These are phyloP conservation scores for Graptemys geographica DNA, from an alignment of 2,797 vertebrate species.

Conservation along the genomic window DNA sequence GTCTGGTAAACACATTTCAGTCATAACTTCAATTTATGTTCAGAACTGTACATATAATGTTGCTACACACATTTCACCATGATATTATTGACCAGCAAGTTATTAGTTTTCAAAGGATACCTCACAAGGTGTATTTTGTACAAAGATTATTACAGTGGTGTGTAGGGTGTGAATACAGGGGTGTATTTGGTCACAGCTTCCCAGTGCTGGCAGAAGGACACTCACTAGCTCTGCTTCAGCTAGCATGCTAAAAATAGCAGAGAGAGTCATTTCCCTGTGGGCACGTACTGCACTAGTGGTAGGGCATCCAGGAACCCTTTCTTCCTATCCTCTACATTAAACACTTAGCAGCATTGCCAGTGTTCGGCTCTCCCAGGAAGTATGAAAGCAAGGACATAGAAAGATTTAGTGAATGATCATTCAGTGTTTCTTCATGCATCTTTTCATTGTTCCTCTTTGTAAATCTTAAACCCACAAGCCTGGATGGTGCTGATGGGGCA, in stretches of 20 bases:
- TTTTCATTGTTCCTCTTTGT: not conserved
- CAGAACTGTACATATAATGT: not conserved
- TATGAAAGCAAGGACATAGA: not conserved
- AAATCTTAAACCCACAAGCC: accelerated
- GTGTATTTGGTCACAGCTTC: not conserved
- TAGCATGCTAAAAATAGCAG: not conserved
- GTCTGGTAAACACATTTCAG: not conserved
- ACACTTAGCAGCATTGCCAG: not conserved
- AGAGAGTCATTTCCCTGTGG: too few relatives aligned
- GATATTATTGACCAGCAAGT: not conserved
- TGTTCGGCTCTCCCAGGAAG: not conserved
- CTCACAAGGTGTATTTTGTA: not conserved
- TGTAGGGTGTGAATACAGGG: not conserved
- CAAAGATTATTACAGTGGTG: not conserved
- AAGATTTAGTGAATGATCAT: not conserved
- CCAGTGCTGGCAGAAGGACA: not conserved
- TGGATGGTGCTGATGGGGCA: not conserved
- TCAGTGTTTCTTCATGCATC: not conserved
- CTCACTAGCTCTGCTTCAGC: not conserved
- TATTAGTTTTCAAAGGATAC: not conserved
- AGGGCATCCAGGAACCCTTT: not conserved
- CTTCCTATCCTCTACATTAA: not conserved
- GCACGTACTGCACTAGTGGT: not conserved
- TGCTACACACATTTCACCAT: not conserved
- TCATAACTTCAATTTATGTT: not conserved